A percentile compares a stretch with the other conserved stretches of the same genome.
Evolutionary conservation across 1,140 invertebrate genomes (phyloP).

Genomic region (Phortica variegata): DNA sequence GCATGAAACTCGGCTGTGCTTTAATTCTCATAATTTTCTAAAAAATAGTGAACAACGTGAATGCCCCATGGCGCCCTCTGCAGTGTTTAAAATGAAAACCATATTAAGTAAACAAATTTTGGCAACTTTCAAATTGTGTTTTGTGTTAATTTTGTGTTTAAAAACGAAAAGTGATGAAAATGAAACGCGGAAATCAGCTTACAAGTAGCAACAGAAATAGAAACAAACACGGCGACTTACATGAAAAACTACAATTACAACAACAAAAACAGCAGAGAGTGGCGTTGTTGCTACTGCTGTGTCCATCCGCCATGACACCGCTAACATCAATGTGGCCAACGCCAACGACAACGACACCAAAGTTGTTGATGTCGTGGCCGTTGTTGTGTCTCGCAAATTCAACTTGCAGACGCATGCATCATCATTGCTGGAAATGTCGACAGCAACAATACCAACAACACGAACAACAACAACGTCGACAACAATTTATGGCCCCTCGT

Average conservation of each 20-base stretch:
- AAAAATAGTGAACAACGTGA: conserved; percentile 5
- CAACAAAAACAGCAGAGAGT: no score
- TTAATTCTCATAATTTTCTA: conserved; percentile 10
- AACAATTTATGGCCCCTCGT: not conserved
- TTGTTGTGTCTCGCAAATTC: conserved; percentile 3
- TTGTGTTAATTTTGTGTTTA: conserved; percentile 9
- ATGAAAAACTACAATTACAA: no score
- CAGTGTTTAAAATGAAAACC: no score
- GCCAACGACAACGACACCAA: conserved; percentile 8
- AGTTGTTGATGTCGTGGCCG: not conserved
- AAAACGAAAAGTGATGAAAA: conserved; percentile 17
- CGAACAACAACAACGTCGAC: conserved; percentile 4
- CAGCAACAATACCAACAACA: conserved; percentile 13
- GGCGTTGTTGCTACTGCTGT: no score
- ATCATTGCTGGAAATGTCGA: not conserved
- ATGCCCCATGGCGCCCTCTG: no score
- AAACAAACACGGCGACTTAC: no score
- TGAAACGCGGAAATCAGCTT: conserved; percentile 24
- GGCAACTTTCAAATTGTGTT: conserved; percentile 1
- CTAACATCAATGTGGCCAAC: conserved; percentile 1
- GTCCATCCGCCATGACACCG: conserved; percentile 4
- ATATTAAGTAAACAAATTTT: no score
- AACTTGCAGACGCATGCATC: not conserved
- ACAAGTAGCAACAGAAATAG: conserved; percentile 17
- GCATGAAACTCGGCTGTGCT: conserved; percentile 28